Base-by-base conservation (phyloP, 2,113 vertebrate genomes). In the Dasypus novemcinctus region DNA sequence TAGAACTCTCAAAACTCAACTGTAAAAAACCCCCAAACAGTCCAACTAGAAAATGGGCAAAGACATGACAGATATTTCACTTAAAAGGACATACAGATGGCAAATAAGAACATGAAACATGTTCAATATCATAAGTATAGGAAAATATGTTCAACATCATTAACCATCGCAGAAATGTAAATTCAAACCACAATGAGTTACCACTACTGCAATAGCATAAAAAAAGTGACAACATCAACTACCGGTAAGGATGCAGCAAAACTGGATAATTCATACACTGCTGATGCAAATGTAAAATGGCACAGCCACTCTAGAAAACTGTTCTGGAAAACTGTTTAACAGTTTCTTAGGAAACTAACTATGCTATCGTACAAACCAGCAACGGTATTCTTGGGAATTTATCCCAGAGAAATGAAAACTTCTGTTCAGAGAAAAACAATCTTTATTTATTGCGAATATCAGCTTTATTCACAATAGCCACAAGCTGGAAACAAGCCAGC, bases 1-100 rank as follows among this genome's bases (percentile, higher is more conserved):
- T 64, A 89, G 79, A 80, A 89, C 41, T 80, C 64, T 43, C 20
- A 74, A 80, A 94, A 94, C 36, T 29, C 49, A 95, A 68, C 11
- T 52, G 2, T 64, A 52, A 74, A 54, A 94, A 57, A 49, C 38
- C 17, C 52, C 52, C 17, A 61, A 29, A 64, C 17, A 72, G 21
- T 80, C 12, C 29, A 74, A 74, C 54, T 31, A 57, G 8, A 69
- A 87, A 80, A 92, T 41, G 33, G 31, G 15, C 41, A 93, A 68
- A 72, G 14, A 94, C 17, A 74, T 66, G n/a, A 52, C 46, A 75
- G 36, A 68, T 3, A 49, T 36, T 64, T 92, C 61, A 61, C 25
- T 49, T 64, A 76, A 64, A 71, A 9, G 74, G 18, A 46, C 36
- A 75, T 13, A 85, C 0, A 90, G 41, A 66, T 46, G 31, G 15